Base-by-base conservation (phyloP, 2,797 vertebrate genomes). In the Saxicola maurus region DNA sequence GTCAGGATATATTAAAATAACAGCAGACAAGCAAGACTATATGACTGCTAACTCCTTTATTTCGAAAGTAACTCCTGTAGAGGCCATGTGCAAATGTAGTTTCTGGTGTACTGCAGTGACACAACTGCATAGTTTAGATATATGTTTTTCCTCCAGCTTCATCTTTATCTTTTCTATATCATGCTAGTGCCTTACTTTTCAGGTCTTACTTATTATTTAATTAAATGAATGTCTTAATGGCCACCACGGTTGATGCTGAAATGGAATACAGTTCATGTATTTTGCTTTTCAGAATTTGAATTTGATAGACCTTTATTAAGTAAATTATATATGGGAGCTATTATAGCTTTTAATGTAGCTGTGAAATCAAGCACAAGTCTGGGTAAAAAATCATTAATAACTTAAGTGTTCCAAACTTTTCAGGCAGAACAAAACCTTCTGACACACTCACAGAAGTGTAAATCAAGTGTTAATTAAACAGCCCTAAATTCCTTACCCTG, bases 1-100 rank as follows among this genome's bases (percentile, higher is more conserved):
- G 97, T 96, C 96, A 95, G 94, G 74, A 84, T 94, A 31, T 88
- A 75, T 73, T 96, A 78, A 65, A 38, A 59, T 66, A 68, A 1
- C 13, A 60, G 16, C 24, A 66, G 56, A 21, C 25, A 68, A 78
- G 48, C 12, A 73, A 51, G 27, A 18, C 24, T 82, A 0, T 52
- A 20, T 24, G 33, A 46, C 73, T 81, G 16, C 71, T 40, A 46
- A 86, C 30, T 73, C 31, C 45, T 77, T 27, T 56, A 13, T 82
- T 91, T 90, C 45, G 55, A 65, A 72, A 24, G 31, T 86, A 45
- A 14, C 25, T 82, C 53, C 38, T 85, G 30, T 57, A 65, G 57
- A 31, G 60, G 33, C 57, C 8, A 11, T 33, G 13, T 45, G 20
- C 12, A 25, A 23, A 13, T 16, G 5, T 23, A 15, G 25, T 38